These are phyloP conservation scores for Drosophila mettleri DNA, from an alignment of 2,888 invertebrate species.

Conservation along the genomic window DNA sequence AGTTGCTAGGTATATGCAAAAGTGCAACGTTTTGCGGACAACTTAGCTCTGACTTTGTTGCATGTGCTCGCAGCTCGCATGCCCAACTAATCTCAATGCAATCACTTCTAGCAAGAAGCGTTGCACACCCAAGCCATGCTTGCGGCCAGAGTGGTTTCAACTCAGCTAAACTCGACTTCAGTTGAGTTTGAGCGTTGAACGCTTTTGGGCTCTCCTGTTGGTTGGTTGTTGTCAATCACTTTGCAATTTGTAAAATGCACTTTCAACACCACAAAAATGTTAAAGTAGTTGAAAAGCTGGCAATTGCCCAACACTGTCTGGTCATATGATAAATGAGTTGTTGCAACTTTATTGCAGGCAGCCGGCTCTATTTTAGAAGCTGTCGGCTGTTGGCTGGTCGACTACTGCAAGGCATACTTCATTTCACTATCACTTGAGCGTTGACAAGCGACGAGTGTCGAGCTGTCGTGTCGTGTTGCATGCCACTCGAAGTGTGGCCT, in stretches of 20 bases:
- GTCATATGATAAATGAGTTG: slow-evolving; percentile 65
- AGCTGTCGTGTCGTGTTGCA: slow-evolving; percentile 52
- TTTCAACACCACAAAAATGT: slow-evolving; percentile 40
- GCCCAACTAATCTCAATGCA: slow-evolving; percentile 79
- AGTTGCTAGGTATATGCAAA: slow-evolving; percentile 47
- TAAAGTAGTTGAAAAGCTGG: slow-evolving; percentile 25
- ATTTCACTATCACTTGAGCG: slow-evolving; percentile 75
- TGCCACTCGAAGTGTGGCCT: slow-evolving; percentile 25
- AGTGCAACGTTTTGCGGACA: slow-evolving; percentile 74
- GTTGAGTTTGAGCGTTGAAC: slow-evolving; percentile 71
- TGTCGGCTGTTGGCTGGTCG: background rate
- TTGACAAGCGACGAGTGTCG: slow-evolving; percentile 64
- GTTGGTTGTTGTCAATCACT: slow-evolving; percentile 77
- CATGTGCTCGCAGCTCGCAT: slow-evolving; percentile 51
- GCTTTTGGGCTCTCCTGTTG: slow-evolving; percentile 61
- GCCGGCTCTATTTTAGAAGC: background rate
- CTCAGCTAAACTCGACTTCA: slow-evolving; percentile 10
- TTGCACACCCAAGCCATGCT: slow-evolving; percentile 19
- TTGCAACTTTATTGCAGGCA: slow-evolving; percentile 66
- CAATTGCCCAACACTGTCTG: slow-evolving; percentile 23
- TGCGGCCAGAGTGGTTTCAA: background rate
- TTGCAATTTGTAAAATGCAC: slow-evolving; percentile 79
- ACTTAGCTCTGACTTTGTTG: slow-evolving; percentile 61
- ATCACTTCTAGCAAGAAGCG: slow-evolving; percentile 72
- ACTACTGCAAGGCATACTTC: slow-evolving; percentile 38